phyloP scores from a whole-genome alignment of 92 coral and sea anemone genomes.

The Muricea muricata region DNA sequence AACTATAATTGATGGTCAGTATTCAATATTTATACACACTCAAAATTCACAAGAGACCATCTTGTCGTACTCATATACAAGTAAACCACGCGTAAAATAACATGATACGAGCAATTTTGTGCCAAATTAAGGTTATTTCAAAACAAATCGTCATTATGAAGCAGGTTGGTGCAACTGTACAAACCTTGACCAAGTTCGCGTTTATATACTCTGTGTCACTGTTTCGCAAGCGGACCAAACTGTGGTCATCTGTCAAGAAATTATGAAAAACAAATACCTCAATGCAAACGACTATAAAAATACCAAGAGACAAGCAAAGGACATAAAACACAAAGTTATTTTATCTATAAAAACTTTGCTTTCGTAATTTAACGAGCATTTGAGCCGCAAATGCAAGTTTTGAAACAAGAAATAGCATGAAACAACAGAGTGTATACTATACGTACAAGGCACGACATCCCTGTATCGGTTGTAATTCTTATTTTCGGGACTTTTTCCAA shows the following conservation, averaged over 20 bases:
- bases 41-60: too few species aligned
- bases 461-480: constrained; percentile 89
- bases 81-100: neutral
- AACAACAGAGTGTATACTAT: neutral
- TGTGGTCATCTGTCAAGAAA: constrained; percentile 87
- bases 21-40: neutral
- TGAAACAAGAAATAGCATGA: constrained; percentile 13
- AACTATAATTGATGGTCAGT: too few species aligned
- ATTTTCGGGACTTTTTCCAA: constrained; percentile 86
- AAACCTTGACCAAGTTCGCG: constrained; percentile 94
- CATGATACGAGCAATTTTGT: neutral
- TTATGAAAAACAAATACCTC: constrained; percentile 1
- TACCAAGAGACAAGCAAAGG: neutral
- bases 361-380: constrained; percentile 3
- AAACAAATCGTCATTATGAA: neutral
- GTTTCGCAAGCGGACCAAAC: constrained; percentile 82
- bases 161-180: constrained; percentile 7
- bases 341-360: neutral
- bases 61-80: too few species aligned
- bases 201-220: constrained; percentile 90
- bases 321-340: neutral
- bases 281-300: neutral
- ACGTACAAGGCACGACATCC: constrained; percentile 99
- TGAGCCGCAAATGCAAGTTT: constrained; percentile 21
- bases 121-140: neutral